These are phyloP conservation scores for Sardina pilchardus DNA, from an alignment of 2,113 vertebrate species.

Conservation along the genomic window DNA sequence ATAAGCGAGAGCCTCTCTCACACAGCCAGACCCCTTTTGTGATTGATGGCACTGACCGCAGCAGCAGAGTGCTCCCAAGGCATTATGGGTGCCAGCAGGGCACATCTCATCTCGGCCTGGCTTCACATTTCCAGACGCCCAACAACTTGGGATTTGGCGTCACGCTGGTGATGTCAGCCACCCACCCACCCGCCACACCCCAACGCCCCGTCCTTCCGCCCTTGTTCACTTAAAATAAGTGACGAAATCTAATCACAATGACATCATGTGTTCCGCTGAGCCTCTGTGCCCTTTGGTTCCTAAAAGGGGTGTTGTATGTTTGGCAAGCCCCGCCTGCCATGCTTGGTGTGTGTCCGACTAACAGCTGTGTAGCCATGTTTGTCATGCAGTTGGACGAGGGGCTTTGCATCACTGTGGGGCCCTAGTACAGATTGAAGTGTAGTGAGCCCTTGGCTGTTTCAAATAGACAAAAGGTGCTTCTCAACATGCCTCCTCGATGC, in stretches of 20 bases:
- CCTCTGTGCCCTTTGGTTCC: not conserved
- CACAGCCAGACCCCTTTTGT: not conserved
- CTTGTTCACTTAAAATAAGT: not conserved
- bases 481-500: too few species aligned
- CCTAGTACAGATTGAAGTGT: not conserved
- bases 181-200: not conserved
- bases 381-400: not conserved
- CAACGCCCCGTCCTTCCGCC: not conserved
- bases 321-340: not conserved
- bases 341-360: not conserved
- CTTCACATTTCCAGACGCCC: not conserved
- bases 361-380: not conserved
- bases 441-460: not conserved
- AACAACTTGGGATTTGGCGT: not conserved
- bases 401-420: not conserved
- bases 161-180: conserved; percentile 20
- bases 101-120: not conserved
- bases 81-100: conserved; percentile 14
- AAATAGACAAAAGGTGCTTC: too few species aligned
- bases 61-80: not conserved
- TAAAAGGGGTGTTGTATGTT: not conserved
- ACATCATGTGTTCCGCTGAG: not conserved
- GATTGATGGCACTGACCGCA: conserved; percentile 1
- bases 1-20: not conserved
- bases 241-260: not conserved